phyloP scores from a whole-genome alignment of 2,113 vertebrate genomes.

The Eurypyga helias region DNA sequence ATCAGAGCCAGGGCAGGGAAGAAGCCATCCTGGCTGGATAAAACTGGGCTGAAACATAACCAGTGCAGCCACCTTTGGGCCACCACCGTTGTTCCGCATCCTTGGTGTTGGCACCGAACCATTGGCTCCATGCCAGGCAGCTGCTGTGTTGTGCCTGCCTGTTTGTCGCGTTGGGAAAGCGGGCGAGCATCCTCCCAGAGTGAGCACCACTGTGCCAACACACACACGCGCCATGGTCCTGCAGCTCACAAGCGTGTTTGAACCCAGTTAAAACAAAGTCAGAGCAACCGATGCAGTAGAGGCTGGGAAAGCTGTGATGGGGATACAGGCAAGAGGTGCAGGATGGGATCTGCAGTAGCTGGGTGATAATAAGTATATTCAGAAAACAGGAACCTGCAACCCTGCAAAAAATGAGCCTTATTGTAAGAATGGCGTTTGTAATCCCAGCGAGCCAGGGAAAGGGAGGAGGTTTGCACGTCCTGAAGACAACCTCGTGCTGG shows the following conservation, averaged over 20 bases:
- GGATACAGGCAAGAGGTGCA: neutral
- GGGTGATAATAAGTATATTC: neutral
- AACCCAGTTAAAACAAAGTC: neutral
- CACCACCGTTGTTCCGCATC: neutral
- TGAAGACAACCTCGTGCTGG: rapidly evolving
- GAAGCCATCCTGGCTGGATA: neutral
- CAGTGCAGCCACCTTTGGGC: neutral
- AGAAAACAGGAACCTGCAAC: neutral
- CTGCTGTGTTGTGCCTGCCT: neutral
- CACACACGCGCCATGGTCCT: neutral
- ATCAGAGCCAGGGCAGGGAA: neutral
- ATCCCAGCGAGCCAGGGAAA: neutral
- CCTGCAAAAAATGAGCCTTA: neutral
- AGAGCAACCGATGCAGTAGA: neutral
- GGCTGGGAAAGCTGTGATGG: neutral
- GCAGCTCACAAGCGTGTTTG: neutral
- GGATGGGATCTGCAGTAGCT: neutral
- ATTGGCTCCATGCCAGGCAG: neutral
- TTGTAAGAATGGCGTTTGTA: neutral
- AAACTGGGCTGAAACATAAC: neutral
- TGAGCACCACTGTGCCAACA: neutral
- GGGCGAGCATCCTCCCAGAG: neutral
- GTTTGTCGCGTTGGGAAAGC: neutral
- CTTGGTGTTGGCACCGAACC: rapidly evolving
- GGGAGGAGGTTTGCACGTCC: neutral